phyloP scores from a whole-genome alignment of 2,113 vertebrate genomes.

The Raja brachyura region DNA sequence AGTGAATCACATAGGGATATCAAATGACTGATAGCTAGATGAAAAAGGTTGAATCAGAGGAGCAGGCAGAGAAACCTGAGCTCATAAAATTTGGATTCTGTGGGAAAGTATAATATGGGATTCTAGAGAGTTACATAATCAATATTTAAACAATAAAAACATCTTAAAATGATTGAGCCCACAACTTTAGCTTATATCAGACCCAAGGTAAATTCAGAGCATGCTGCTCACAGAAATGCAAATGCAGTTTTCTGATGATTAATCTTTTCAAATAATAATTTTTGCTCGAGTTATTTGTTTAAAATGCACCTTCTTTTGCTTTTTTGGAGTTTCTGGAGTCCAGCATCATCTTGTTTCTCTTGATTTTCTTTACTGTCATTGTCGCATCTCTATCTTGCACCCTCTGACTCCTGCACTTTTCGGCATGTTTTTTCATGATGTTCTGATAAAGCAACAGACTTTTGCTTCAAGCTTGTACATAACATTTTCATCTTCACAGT shows the following conservation, averaged over 20 bases:
- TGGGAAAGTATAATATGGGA: neutral
- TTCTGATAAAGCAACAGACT: constrained; percentile 45
- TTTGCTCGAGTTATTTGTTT: neutral
- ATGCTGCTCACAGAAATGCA: neutral
- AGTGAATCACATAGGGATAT: too few species aligned
- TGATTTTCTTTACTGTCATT: constrained; percentile 33
- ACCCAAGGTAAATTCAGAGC: neutral
- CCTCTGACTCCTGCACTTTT: constrained; percentile 42
- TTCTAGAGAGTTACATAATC: neutral
- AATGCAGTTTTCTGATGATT: neutral
- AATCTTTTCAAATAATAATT: neutral
- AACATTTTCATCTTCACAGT: neutral
- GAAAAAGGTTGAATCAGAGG: neutral
- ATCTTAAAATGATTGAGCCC: neutral
- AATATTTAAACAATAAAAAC: neutral
- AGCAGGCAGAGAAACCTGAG: neutral
- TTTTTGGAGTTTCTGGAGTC: neutral
- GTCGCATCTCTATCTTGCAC: neutral
- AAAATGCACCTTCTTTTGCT: neutral
- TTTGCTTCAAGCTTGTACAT: neutral
- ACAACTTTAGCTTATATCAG: neutral
- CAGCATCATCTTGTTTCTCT: constrained; percentile 3
- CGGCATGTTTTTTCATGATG: constrained; percentile 47
- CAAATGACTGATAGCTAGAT: neutral
- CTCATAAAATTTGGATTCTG: neutral